Evolutionary conservation across 1,140 invertebrate species (phyloP), one percentile per base, ranked within the genome.

Genomic region (Tenebrio molitor): DNA sequence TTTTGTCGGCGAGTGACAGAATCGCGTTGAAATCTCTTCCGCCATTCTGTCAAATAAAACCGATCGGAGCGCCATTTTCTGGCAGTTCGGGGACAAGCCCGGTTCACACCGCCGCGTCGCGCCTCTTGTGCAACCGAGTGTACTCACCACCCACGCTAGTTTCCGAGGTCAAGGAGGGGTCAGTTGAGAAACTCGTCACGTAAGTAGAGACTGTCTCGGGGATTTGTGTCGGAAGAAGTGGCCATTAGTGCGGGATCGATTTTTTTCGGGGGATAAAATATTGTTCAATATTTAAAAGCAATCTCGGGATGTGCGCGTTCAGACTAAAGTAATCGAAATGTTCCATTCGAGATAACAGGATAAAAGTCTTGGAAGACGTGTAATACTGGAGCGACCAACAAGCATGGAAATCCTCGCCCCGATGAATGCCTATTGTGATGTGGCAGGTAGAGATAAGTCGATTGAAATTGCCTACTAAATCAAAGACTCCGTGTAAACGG

Each of bases 381-480:
- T 73, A 70, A 74, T 72, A 34, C 62, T 46, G 46, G 16, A 67
- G 36, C 64, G 39, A 72, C 69, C 53, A 63, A 62, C 70, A 72
- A 72, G 63, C 42, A 72, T 66, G 62, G 64, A 58, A 67, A 67
- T 66, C 44, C 46, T 44, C 29, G 36, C 10, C 63, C 21, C 63
- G 41, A 58, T 69, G 67, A 69, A 69, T 36, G 58, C 58, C 69
- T 71, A 71, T 71, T 71, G 69, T 72, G 64, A 72, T 41, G 65
- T 68, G 71, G 71, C 64, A 73, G 72, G 65, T 73, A 34, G 64
- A 64, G 72, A 73, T 73, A 73, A 73, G 72, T 73, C 65, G 72
- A 73, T 69, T 53, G 44, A 73, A 68, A 73, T 73, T 73, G 72
- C 72, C 72, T 73, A 69, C 65, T 68, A 67, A 73, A 73, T 73